Evolutionary conservation across 2,797 vertebrate species (phyloP), one percentile per base, ranked within the genome.

Genomic region (Notolepis coatsorum): DNA sequence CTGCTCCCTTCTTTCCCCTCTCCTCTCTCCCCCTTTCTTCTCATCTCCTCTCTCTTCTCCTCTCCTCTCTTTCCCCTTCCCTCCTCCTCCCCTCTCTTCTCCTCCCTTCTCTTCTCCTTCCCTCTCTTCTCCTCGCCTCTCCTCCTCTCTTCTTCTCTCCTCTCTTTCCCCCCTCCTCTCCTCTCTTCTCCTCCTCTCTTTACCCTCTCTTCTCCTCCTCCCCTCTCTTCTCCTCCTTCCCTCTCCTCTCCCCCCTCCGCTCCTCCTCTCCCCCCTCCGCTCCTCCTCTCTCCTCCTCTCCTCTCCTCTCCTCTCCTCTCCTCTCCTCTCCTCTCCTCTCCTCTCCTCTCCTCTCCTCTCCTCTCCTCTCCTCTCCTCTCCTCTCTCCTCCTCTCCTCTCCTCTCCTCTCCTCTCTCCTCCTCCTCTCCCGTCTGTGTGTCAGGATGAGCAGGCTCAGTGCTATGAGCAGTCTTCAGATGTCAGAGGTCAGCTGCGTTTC

Each of bases 361-460:
- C 4, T 50, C 38, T 5, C 18, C 37, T 15, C 13, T 20, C 1
- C 9, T 28, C 7, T 4, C 35, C 7, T 3, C 49, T 10, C 10
- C 7, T 28, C 23, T 18, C 13, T 45, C 15, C 5, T 10, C 18
- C 24, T 10, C n/a, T 2, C 39, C 21, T 1, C 56, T 30, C 27
- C 20, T 31, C 9, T 37, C 35, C 3, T 13, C 5, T 2, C 12
- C 0, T 59, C 17, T 18, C 30, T n/a, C n/a, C n/a, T n/a, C n/a
- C n/a, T n/a, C n/a, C 33, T n/a, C 23, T 17, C 27, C 5, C 10
- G n/a, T n/a, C n/a, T n/a, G n/a, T n/a, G n/a, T n/a, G 10, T 27
- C 82, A 94, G 93, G 93, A 94, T 2, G 91, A 93, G 48, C 92
- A n/a, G n/a, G n/a, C n/a, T n/a, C n/a, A 93, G 3, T 86, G 83